Evolutionary conservation across 2,888 invertebrate genomes (phyloP).

Genomic region (Ennomos erosarius): DNA sequence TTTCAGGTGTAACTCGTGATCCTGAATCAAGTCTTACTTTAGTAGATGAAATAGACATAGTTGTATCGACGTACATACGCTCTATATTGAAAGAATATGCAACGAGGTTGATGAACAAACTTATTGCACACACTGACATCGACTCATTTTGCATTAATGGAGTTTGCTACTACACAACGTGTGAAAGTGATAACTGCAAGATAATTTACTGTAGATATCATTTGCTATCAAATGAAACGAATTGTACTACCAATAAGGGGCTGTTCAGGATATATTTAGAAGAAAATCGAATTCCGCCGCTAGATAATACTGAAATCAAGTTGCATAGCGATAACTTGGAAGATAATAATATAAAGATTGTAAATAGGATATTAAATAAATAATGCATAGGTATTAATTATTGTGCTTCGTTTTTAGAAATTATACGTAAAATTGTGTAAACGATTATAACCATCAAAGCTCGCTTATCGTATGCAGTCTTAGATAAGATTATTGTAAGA

Average conservation of each 20-base stretch:
- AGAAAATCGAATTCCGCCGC: slow-evolving; percentile 36
- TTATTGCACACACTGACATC: slow-evolving; percentile 54
- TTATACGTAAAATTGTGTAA: slow-evolving; percentile 21
- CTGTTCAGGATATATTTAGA: slow-evolving; percentile 33
- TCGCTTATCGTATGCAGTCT: slow-evolving; percentile 36
- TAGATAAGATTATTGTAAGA: slow-evolving; percentile 34
- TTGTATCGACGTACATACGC: slow-evolving; percentile 49
- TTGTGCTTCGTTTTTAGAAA: slow-evolving; percentile 23
- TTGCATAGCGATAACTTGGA: slow-evolving; percentile 43
- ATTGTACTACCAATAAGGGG: slow-evolving; percentile 47
- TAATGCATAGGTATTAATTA: slow-evolving; percentile 22
- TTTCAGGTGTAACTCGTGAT: slow-evolving; percentile 29
- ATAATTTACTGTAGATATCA: slow-evolving; percentile 58
- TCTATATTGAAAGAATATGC: slow-evolving; percentile 54
- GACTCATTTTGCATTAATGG: slow-evolving; percentile 59
- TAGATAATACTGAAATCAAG: slow-evolving; percentile 18
- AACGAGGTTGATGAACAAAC: slow-evolving; percentile 56
- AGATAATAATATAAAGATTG: slow-evolving; percentile 51
- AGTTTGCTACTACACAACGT: slow-evolving; percentile 60
- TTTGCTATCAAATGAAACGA: slow-evolving; percentile 53
- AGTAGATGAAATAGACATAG: slow-evolving; percentile 30
- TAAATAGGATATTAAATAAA: slow-evolving; percentile 51
- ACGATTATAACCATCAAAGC: slow-evolving; percentile 29
- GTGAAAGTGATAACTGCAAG: slow-evolving; percentile 50
- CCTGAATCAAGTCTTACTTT: slow-evolving; percentile 45